Evolutionary conservation across 2,888 invertebrate genomes (phyloP), one percentile per base, ranked within the genome.

Genomic region (Parthenolecanium corni): DNA sequence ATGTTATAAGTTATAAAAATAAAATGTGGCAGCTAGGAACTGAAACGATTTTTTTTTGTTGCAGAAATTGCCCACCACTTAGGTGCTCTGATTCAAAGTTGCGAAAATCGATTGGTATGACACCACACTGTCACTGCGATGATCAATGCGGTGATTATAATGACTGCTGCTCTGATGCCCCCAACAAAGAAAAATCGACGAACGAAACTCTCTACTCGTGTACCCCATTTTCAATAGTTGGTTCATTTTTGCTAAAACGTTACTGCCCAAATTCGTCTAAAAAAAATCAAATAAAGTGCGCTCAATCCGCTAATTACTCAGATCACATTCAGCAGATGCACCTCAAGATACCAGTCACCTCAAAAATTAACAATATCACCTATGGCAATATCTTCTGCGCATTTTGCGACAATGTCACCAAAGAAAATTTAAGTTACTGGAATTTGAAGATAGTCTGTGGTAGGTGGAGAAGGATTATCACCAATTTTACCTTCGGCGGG

Each of bases 331-430:
- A 20, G 11, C 16, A 20, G 46, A 16, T 20, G 11, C 9, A 18
- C 14, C 9, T 44, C 9, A 44, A 44, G 46, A 20, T 44, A 18
- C 46, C 46, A 9, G 46, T 44, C 1, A 44, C 46, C 46, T 9
- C 9, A 1, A 44, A 20, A 2, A 11, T 25, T 6, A 47, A 25
- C 25, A 47, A 47, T 9, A 18, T 57, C 25, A 47, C 47, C 6
- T 57, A 57, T 21, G 57, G 57, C 5, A 57, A 57, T 20, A 5
- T 18, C 11, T 57, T n/a, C 31, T 57, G 57, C 47, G 47, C 57
- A 2, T 12, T 5, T 6, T 57, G 57, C 47, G 20, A 47, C 3
- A 20, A 36, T 5, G 9, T 36, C 5, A 20, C 46, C 1, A 44
- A 14, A 2, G n/a, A 40, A 40, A 16, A 31, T 21, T 42, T 23